These are phyloP conservation scores for Aphelenchoides fujianensis DNA, from an alignment of 1,140 invertebrate species.

Conservation along the genomic window DNA sequence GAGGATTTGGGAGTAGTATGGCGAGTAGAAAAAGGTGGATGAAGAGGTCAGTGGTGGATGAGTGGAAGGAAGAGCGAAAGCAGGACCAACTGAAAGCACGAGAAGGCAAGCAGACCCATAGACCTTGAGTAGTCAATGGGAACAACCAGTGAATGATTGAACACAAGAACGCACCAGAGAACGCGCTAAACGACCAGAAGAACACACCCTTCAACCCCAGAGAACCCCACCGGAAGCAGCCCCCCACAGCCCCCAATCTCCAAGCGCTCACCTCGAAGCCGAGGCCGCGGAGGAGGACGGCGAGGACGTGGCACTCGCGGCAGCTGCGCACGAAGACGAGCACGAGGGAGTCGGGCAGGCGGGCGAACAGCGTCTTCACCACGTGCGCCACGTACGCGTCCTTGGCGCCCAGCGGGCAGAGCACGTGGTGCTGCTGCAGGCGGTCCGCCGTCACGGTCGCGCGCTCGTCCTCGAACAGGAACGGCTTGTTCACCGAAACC, in stretches of 20 bases:
- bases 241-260: too few relatives aligned
- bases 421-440: slow-evolving; percentile 81
- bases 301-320: slow-evolving; percentile 57
- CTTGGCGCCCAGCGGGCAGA: slow-evolving; percentile 81
- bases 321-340: slow-evolving; percentile 60
- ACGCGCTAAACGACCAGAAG: too few relatives aligned
- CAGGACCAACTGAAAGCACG: not conserved
- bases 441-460: slow-evolving; percentile 76
- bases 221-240: too few relatives aligned
- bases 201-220: too few relatives aligned
- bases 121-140: too few relatives aligned
- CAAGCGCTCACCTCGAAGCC: slow-evolving; percentile 55
- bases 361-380: slow-evolving; percentile 71
- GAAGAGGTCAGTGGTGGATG: slow-evolving; percentile 6
- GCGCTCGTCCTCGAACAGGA: slow-evolving; percentile 67
- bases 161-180: too few relatives aligned
- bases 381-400: slow-evolving; percentile 90
- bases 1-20: too few relatives aligned
- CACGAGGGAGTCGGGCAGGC: slow-evolving; percentile 37
- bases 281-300: slow-evolving; percentile 56
- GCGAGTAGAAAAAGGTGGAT: slow-evolving; percentile 20
- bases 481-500: slow-evolving; percentile 64
- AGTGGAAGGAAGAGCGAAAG: not conserved
- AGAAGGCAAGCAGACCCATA: too few relatives aligned
- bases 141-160: too few relatives aligned